These are phyloP conservation scores for Eumerus sabulonum DNA, from an alignment of 2,888 invertebrate genomes.

Conservation along the genomic window DNA sequence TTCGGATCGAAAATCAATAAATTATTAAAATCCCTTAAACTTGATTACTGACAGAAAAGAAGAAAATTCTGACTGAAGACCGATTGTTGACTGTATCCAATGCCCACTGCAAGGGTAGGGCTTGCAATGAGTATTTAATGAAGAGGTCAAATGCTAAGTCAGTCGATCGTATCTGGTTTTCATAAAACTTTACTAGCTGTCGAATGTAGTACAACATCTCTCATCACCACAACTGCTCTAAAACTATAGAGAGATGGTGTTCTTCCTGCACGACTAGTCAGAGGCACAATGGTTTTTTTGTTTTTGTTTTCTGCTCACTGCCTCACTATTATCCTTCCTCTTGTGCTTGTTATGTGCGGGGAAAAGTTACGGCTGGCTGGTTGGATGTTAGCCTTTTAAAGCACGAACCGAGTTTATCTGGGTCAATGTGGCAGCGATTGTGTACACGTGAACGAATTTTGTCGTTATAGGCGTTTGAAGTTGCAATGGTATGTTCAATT, in stretches of 20 bases:
- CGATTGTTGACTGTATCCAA: too few relatives aligned
- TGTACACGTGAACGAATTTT: slow-evolving; percentile 19
- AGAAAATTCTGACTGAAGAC: slow-evolving; percentile 27
- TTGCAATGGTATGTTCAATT: slow-evolving; percentile 1
- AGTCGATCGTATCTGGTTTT: slow-evolving; percentile 5
- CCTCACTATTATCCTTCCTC: not conserved
- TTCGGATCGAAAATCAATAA: slow-evolving; percentile 42
- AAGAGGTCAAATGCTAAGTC: slow-evolving; percentile 17
- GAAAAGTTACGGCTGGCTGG: slow-evolving; percentile 9
- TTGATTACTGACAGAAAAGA: not conserved
- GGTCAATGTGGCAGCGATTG: slow-evolving; percentile 36
- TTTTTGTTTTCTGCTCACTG: slow-evolving; percentile 4
- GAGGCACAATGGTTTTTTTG: too few relatives aligned
- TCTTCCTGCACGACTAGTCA: too few relatives aligned
- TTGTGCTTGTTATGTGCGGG: slow-evolving; percentile 13
- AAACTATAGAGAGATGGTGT: too few relatives aligned
- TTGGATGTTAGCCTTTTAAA: slow-evolving; percentile 30
- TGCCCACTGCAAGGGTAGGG: too few relatives aligned
- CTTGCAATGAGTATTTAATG: too few relatives aligned
- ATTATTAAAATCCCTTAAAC: not conserved
- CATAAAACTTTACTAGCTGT: too few relatives aligned
- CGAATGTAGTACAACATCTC: too few relatives aligned
- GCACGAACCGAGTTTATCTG: slow-evolving; percentile 39
- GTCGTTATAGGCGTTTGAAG: not conserved
- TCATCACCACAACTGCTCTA: too few relatives aligned